Evolutionary conservation across 2,113 vertebrate genomes (phyloP).

Genomic region (Lagopus muta): DNA sequence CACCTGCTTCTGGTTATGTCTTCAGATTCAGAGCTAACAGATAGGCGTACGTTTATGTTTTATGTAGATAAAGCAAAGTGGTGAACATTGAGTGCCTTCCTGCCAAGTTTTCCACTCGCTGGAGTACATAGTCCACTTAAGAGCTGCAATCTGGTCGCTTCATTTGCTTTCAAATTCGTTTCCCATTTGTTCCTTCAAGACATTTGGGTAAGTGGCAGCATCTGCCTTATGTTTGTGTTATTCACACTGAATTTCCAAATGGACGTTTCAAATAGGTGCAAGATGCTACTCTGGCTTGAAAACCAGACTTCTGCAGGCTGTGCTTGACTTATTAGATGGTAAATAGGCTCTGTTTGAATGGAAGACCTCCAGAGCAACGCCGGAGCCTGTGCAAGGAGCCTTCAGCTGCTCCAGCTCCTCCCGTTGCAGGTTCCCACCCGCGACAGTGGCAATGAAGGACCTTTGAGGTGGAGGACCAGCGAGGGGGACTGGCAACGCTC

Average conservation of each 20-base stretch:
- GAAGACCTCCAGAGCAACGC: not conserved
- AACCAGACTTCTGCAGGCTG: constrained; percentile 47
- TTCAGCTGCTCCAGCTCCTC: rapidly evolving
- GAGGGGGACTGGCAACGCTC: not conserved
- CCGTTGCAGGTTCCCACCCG: rapidly evolving
- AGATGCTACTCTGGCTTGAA: constrained; percentile 67
- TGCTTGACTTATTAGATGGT: constrained; percentile 18
- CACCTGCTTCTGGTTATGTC: constrained; percentile 10
- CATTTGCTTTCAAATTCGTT: constrained; percentile 64
- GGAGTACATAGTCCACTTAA: constrained; percentile 53
- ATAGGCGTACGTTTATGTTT: not conserved
- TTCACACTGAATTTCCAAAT: constrained; percentile 73
- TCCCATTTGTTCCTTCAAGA: constrained; percentile 72
- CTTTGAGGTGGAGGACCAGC: too few relatives aligned
- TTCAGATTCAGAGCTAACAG: not conserved
- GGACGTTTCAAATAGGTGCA: constrained; percentile 66
- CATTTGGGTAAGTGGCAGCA: constrained; percentile 71
- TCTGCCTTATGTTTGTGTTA: constrained; percentile 71
- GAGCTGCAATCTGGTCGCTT: constrained; percentile 66
- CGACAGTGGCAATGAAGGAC: not conserved
- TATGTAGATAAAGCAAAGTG: constrained; percentile 16
- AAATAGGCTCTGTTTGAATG: not conserved
- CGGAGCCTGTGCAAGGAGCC: not conserved
- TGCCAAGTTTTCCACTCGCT: constrained; percentile 55
- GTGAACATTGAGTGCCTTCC: constrained; percentile 22